Conservation (phyloP, 2,113 vertebrate species). For the Spilogale gracilis region DNA sequence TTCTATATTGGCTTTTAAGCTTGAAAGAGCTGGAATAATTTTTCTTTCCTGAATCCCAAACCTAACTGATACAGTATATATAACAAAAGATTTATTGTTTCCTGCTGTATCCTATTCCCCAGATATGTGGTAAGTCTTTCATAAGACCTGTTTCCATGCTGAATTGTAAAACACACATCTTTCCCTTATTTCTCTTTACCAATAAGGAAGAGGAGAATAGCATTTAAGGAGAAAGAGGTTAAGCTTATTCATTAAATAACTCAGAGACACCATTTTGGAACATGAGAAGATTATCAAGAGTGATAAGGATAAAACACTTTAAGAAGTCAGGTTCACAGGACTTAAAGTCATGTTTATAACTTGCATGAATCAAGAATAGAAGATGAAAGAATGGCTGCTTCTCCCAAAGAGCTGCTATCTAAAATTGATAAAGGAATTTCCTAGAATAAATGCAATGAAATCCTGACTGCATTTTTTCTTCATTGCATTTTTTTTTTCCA, state of each 20-base stretch:
- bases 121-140: background rate
- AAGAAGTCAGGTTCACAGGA: background rate
- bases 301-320: background rate
- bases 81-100: background rate
- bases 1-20: background rate
- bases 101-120: background rate
- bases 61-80: background rate
- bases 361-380: background rate
- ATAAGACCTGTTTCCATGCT: background rate
- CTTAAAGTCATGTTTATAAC: background rate
- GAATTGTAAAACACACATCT: background rate
- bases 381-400: background rate
- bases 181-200: background rate
- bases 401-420: background rate
- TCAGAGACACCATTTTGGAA: conserved; percentile 32
- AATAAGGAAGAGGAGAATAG: background rate
- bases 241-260: conserved; percentile 7
- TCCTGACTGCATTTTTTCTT: background rate
- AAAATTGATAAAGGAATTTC: conserved; percentile 26
- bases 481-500: background rate
- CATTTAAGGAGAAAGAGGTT: conserved; percentile 20
- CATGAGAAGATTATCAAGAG: background rate
- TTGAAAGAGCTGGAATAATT: background rate
- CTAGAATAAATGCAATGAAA: conserved; percentile 13
- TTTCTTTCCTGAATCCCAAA: background rate